Conservation (phyloP, 2,797 vertebrate genomes). For the Furcifer pardalis region DNA sequence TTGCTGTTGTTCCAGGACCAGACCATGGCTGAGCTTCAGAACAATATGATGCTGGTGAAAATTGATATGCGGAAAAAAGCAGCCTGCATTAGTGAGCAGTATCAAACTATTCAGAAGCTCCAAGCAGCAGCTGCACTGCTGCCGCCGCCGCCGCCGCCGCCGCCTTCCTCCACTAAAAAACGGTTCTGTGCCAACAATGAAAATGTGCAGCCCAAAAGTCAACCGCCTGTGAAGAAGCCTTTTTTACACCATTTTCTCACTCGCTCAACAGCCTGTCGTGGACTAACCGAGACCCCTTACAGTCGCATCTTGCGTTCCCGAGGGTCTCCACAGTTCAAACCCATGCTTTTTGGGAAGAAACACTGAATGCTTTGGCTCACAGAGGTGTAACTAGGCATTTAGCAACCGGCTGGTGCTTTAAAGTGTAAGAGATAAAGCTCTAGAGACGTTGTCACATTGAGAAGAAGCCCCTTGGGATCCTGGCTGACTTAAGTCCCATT, state of each 20-base stretch:
- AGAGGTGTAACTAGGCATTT: not conserved
- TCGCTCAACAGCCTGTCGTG: constrained; percentile 69
- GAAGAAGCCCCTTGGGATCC: not conserved
- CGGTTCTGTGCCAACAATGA: constrained; percentile 83
- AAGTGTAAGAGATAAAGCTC: not conserved
- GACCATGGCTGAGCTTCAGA: constrained; percentile 93
- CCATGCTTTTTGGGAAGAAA: constrained; percentile 68
- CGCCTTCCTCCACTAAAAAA: constrained; percentile 78
- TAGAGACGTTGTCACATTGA: not conserved
- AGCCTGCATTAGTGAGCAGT: constrained; percentile 82
- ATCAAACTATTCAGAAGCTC: constrained; percentile 76
- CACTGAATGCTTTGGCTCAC: constrained; percentile 44
- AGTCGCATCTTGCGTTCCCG: constrained; percentile 80
- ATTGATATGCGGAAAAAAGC: constrained; percentile 90
- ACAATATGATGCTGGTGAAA: constrained; percentile 89
- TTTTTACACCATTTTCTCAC: constrained; percentile 78
- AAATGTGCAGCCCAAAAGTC: constrained; percentile 81
- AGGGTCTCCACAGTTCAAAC: constrained; percentile 76
- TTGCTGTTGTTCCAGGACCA: constrained; percentile 82
- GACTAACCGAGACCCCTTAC: constrained; percentile 76
- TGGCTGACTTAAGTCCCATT: not conserved
- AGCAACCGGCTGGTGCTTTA: not conserved
- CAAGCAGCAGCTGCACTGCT: constrained; percentile 60
- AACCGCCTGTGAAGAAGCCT: constrained; percentile 82
- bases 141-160: not conserved